Evolutionary conservation across 2,888 invertebrate genomes (phyloP), one percentile per base, ranked within the genome.

Genomic region (Orthosia cruda): DNA sequence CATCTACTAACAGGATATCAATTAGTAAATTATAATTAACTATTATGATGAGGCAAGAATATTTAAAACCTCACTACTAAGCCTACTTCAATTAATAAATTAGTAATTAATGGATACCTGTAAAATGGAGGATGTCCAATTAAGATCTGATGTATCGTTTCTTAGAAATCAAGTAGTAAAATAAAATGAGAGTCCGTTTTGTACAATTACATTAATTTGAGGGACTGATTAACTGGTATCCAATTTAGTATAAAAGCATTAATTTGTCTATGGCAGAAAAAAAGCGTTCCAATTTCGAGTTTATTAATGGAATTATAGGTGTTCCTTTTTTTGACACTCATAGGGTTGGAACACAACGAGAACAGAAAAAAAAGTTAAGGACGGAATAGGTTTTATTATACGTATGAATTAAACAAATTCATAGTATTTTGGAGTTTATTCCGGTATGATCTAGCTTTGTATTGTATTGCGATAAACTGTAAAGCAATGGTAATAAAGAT

Each of bases 281-380:
- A 87, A 88, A 85, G 87, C 77, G 83, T 89, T 91, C 85, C 55
- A 83, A 84, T 71, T 88, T 86, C 74, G 78, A 92, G 92, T 92
- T 92, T 86, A 90, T 91, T 93, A 92, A 91, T 91, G 90, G 90
- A 90, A 88, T 88, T 83, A 86, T 83, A 47, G 20, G 23, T 64
- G 71, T 68, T 89, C 84, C 87, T 89, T 87, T 91, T 91, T 92
- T 91, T 87, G 77, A 90, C 89, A 87, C 84, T 71, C 68, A 82
- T 75, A 88, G 74, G 88, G 20, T 63, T 20, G 77, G 49, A 78
- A 45, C 50, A 86, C 81, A 89, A 74, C 64, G 69, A 85, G 82
- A 58, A 55, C n/a, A 47, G 12, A 45, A 61, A 59, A 61, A 45
- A n/a, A 16, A 45, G 16, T 32, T n/a, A 9, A 40, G 7, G 40